phyloP scores from a whole-genome alignment of 2,113 vertebrate genomes.

The Turdus rufiventris region DNA sequence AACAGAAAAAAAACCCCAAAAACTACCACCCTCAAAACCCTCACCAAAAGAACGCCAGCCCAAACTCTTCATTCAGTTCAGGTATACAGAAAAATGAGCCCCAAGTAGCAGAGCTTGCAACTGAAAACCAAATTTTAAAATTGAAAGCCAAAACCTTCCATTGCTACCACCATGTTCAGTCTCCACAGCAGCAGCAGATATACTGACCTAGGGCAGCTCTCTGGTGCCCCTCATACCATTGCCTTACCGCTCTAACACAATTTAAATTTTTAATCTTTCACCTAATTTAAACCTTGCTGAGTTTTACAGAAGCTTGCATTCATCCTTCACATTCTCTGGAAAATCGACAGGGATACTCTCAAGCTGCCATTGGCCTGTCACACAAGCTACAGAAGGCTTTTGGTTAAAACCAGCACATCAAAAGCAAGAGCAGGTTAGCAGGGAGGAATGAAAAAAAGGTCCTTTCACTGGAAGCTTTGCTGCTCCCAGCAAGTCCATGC shows the following conservation, averaged over 20 bases:
- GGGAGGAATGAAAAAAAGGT: background rate
- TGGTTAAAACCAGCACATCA: background rate
- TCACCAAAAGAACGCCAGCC: background rate
- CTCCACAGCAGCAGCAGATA: background rate
- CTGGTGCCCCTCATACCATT: background rate
- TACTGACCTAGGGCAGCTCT: background rate
- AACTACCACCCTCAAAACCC: background rate
- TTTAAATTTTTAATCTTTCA: background rate
- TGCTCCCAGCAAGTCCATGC: background rate
- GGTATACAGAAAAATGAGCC: background rate
- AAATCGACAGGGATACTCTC: background rate
- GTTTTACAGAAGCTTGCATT: background rate
- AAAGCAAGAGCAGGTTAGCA: background rate
- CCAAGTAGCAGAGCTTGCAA: background rate
- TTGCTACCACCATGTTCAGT: background rate
- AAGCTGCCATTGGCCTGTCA: background rate
- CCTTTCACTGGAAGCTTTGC: background rate
- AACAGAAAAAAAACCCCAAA: background rate
- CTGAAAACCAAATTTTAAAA: background rate
- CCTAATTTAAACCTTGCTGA: background rate
- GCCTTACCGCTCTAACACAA: background rate
- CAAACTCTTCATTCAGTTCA: background rate
- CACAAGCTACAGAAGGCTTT: background rate
- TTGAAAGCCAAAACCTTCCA: background rate
- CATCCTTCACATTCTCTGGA: background rate